phyloP scores from a whole-genome alignment of 92 coral and sea anemone genomes.

The Palythoa caribaeorum region DNA sequence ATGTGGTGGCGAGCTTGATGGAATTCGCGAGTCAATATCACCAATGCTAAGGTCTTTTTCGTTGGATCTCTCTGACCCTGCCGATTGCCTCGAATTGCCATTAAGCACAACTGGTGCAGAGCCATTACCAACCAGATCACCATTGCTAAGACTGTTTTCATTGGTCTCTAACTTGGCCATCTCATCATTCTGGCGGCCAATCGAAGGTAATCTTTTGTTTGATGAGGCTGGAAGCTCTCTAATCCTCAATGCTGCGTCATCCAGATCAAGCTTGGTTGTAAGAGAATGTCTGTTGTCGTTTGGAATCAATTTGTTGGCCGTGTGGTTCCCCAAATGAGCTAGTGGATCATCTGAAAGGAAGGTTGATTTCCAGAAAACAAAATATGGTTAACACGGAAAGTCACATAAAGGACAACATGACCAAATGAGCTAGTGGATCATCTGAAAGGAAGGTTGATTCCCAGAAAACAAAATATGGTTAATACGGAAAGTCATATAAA shows the following conservation, averaged over 20 bases:
- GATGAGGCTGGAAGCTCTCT: conserved; percentile 75
- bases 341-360: conserved; percentile 40
- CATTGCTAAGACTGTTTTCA: conserved; percentile 85
- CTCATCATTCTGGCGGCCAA: conserved; percentile 65
- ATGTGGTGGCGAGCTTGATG: conserved; percentile 79
- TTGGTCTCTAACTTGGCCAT: conserved; percentile 73
- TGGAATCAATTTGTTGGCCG: conserved; percentile 67
- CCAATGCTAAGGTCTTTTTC: conserved; percentile 87
- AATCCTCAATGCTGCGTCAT: conserved; percentile 80
- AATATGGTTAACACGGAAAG: background rate
- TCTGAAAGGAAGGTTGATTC: conserved; percentile 9
- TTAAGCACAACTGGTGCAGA: conserved; percentile 90
- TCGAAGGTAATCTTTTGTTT: conserved; percentile 63
- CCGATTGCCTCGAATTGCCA: conserved; percentile 96
- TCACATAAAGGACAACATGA: background rate
- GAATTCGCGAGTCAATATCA: conserved; percentile 93
- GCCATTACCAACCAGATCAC: conserved; percentile 90
- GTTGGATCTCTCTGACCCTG: conserved; percentile 82
- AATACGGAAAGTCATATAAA: background rate
- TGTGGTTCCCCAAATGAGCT: conserved; percentile 50
- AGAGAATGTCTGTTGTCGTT: conserved; percentile 78
- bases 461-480: background rate
- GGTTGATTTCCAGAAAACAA: background rate
- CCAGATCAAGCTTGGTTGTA: conserved; percentile 84
- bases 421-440: conserved; percentile 46